Conservation (phyloP, 2,113 vertebrate genomes). For the Tyrannus savana region DNA sequence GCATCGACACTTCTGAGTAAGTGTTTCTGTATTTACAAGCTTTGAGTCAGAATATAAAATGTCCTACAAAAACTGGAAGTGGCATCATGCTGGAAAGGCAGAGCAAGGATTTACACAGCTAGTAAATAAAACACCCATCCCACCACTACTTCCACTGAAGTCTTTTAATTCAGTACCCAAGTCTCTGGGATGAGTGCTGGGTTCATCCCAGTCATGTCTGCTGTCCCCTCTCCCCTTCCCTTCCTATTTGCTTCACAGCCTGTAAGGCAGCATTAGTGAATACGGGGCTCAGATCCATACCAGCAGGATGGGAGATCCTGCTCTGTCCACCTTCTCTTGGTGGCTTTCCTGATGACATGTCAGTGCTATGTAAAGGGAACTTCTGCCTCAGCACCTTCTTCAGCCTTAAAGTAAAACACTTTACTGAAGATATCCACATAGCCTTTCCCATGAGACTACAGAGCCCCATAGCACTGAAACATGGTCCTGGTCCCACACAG, state of each 20-base stretch:
- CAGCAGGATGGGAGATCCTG: neutral
- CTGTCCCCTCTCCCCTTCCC: neutral
- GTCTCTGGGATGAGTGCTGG: neutral
- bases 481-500: neutral
- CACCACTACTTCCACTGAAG: neutral
- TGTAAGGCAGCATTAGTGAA: neutral
- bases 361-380: neutral
- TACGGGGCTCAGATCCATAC: rapidly evolving
- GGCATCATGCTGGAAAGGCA: neutral
- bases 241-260: neutral
- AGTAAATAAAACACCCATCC: neutral
- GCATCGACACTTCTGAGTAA: neutral
- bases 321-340: neutral
- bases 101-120: neutral
- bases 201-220: neutral
- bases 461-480: neutral
- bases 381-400: neutral
- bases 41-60: neutral
- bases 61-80: neutral
- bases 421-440: neutral
- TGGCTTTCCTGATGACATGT: neutral
- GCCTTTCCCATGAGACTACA: neutral
- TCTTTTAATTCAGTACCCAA: neutral
- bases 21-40: neutral
- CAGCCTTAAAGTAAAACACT: neutral